Conservation (phyloP, 2,113 vertebrate species). For the Corythornis cristatus region DNA sequence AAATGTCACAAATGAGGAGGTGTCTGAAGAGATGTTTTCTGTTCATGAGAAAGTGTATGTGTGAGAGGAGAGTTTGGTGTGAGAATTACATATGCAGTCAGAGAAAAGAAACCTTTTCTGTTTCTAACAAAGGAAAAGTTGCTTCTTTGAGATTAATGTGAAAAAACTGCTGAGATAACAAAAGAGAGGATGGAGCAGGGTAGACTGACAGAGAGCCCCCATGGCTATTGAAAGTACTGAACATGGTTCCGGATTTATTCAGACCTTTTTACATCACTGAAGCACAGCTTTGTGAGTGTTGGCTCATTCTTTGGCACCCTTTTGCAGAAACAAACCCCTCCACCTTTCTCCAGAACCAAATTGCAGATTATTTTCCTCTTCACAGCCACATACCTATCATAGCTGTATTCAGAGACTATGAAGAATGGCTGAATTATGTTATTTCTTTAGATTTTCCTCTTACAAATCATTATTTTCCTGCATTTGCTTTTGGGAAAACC, state of each 20-base stretch:
- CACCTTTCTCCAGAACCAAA: neutral
- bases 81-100: neutral
- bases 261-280: neutral
- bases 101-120: neutral
- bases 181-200: neutral
- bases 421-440: neutral
- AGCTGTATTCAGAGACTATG: neutral
- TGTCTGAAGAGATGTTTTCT: neutral
- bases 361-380: neutral
- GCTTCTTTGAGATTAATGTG: neutral
- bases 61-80: neutral
- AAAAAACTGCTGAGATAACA: neutral
- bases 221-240: neutral
- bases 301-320: neutral
- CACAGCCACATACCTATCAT: neutral
- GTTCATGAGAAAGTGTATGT: neutral
- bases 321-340: neutral
- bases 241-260: neutral
- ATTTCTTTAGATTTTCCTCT: conserved; percentile 20
- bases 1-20: neutral
- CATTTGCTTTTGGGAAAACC: conserved; percentile 15
- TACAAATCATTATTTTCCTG: conserved; percentile 37
- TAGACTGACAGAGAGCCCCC: neutral
- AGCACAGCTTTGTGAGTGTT: neutral
- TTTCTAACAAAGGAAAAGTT: neutral